A percentile compares a stretch with the other conserved stretches of the same genome.
Conservation (phyloP, 1,140 invertebrate genomes). For the Campoletis sonorensis region DNA sequence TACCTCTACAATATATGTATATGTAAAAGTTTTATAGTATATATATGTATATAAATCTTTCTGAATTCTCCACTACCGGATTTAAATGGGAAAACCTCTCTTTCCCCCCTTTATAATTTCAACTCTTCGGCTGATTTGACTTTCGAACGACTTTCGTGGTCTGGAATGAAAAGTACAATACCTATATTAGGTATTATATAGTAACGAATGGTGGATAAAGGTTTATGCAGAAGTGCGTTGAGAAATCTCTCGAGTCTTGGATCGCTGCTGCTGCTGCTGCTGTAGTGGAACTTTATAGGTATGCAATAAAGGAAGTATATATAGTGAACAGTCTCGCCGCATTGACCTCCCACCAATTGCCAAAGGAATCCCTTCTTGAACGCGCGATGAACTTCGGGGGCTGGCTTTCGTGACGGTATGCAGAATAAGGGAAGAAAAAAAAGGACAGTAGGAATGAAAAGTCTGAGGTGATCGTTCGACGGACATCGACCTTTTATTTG, state of each 20-base stretch:
- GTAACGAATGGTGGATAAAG: constrained; percentile 10
- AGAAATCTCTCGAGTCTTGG: constrained; percentile 22
- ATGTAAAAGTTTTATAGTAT: background rate
- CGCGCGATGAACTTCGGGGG: constrained; percentile 5
- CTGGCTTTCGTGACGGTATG: constrained; percentile 5
- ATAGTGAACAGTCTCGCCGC: background rate
- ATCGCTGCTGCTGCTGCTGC: background rate
- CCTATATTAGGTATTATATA: background rate
- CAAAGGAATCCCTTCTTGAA: constrained; percentile 16
- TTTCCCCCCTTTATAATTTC: constrained; percentile 16
- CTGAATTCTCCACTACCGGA: background rate
- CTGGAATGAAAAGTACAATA: constrained; percentile 14
- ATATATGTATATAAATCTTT: background rate
- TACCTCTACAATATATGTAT: background rate
- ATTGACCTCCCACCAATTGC: background rate
- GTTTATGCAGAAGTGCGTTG: constrained; percentile 16
- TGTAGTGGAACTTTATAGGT: constrained; percentile 19
- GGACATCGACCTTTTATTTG: constrained; percentile 5
- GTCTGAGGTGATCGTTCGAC: background rate
- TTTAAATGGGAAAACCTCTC: constrained; percentile 23
- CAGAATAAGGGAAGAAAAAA: background rate
- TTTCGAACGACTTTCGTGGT: constrained; percentile 26
- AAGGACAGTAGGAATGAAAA: background rate
- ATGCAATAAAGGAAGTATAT: constrained; percentile 24
- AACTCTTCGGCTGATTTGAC: constrained; percentile 22